Evolutionary conservation across 2,888 invertebrate species (phyloP).

Genomic region (Sinopyrophorus schimmeli): DNA sequence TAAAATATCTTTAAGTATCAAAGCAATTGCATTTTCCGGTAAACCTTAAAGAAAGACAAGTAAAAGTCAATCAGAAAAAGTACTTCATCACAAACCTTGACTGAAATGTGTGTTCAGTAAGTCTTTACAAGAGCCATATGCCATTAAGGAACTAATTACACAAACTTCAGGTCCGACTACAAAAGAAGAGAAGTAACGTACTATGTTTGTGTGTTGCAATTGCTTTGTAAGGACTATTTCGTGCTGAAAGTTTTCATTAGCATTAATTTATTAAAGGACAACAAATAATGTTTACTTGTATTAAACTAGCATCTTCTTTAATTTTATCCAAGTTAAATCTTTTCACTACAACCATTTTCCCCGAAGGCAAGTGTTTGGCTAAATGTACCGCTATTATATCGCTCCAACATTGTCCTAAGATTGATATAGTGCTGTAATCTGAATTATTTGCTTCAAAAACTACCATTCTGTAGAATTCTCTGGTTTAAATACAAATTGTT

Average conservation of each 20-base stretch:
- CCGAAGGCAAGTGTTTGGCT: slow-evolving; percentile 67
- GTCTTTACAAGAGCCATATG: slow-evolving; percentile 81
- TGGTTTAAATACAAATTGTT: too few species aligned
- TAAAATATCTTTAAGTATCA: slow-evolving; percentile 78
- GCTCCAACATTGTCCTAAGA: slow-evolving; percentile 70
- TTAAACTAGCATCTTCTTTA: slow-evolving; percentile 63
- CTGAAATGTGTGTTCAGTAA: slow-evolving; percentile 75
- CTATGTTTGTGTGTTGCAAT: slow-evolving; percentile 77
- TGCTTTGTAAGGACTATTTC: slow-evolving; percentile 79
- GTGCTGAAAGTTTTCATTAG: slow-evolving; percentile 52
- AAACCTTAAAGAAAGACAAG: slow-evolving; percentile 60
- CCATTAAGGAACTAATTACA: slow-evolving; percentile 81
- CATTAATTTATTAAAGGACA: slow-evolving; percentile 25
- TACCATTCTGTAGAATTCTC: slow-evolving; percentile 32
- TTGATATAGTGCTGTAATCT: slow-evolving; percentile 69
- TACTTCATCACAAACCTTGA: slow-evolving; percentile 50
- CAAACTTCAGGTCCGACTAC: slow-evolving; percentile 77
- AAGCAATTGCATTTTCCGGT: slow-evolving; percentile 78
- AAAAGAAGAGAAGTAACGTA: slow-evolving; percentile 76
- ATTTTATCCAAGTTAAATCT: slow-evolving; percentile 75
- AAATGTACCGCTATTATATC: slow-evolving; percentile 72
- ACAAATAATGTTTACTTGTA: slow-evolving; percentile 54
- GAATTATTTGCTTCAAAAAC: slow-evolving; percentile 60
- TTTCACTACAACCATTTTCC: slow-evolving; percentile 72
- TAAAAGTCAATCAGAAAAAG: slow-evolving; percentile 9